Conservation (phyloP, 2,797 vertebrate genomes). For the Eulemur albifrons region DNA sequence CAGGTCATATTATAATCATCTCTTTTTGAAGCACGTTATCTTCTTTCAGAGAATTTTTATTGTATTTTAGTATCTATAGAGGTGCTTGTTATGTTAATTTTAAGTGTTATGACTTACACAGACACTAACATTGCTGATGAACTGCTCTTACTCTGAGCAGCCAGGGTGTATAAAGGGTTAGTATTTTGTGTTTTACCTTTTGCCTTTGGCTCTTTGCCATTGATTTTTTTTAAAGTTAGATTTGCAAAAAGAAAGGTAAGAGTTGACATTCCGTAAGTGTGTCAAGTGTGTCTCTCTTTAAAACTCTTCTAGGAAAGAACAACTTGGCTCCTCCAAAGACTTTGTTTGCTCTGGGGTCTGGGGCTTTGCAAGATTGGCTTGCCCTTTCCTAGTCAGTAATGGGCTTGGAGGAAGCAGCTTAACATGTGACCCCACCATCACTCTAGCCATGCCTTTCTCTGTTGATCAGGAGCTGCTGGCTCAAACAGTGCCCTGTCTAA, state of each 20-base stretch:
- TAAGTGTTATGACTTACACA: neutral
- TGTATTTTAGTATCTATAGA: neutral
- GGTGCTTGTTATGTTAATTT: neutral
- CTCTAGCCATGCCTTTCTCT: neutral
- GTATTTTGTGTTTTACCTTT: neutral
- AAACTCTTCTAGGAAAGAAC: neutral
- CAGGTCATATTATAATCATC: neutral
- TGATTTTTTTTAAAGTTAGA: neutral
- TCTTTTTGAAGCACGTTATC: neutral
- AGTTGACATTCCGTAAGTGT: neutral
- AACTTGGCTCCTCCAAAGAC: neutral
- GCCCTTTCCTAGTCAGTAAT: neutral
- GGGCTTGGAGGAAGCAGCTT: neutral
- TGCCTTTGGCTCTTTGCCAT: neutral
- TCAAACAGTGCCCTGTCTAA: neutral
- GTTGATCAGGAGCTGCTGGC: neutral
- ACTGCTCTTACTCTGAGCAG: neutral
- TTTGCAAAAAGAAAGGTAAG: neutral
- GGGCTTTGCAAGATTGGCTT: neutral
- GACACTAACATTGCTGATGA: neutral
- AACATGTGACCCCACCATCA: neutral
- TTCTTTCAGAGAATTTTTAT: neutral
- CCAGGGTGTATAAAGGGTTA: neutral
- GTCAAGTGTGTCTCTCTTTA: neutral
- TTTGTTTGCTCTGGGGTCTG: neutral